These are phyloP conservation scores for Drosophila multiciliata DNA, from an alignment of 2,888 invertebrate genomes.

Conservation along the genomic window DNA sequence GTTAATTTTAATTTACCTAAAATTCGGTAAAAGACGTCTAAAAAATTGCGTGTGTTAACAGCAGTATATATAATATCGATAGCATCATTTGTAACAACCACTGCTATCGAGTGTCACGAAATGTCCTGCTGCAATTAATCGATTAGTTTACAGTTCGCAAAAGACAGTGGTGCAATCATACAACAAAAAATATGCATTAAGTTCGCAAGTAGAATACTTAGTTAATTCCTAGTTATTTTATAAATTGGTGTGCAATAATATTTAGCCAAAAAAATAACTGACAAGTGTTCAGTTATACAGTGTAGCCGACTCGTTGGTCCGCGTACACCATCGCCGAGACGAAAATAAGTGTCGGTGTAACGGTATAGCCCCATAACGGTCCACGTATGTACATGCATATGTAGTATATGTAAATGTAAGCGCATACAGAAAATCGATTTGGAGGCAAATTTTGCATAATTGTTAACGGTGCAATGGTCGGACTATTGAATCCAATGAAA, in stretches of 20 bases:
- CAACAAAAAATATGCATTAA: slow-evolving; percentile 67
- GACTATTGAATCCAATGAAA: slow-evolving; percentile 84
- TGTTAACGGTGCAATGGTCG: slow-evolving; percentile 76
- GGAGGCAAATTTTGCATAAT: slow-evolving; percentile 35
- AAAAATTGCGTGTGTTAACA: neutral
- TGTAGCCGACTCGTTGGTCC: slow-evolving; percentile 14
- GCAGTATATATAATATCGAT: slow-evolving; percentile 10
- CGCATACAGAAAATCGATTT: slow-evolving; percentile 69
- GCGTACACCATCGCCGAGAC: slow-evolving; percentile 14
- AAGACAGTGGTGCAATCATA: slow-evolving; percentile 55
- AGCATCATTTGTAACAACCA: slow-evolving; percentile 3
- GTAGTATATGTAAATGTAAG: slow-evolving; percentile 35
- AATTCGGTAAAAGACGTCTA: neutral
- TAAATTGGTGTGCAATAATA: slow-evolving; percentile 73
- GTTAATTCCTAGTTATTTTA: slow-evolving; percentile 70
- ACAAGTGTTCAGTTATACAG: slow-evolving; percentile 31
- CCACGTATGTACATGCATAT: slow-evolving; percentile 40
- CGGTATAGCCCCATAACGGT: slow-evolving; percentile 54
- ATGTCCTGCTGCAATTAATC: slow-evolving; percentile 47
- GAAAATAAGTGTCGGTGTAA: slow-evolving; percentile 38
- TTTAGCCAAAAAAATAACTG: slow-evolving; percentile 60
- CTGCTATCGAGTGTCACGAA: slow-evolving; percentile 4
- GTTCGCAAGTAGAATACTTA: slow-evolving; percentile 69
- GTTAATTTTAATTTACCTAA: neutral
- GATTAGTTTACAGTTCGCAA: slow-evolving; percentile 37